Base-by-base conservation (phyloP, 2,888 invertebrate genomes). In the Aphodius granarius region DNA sequence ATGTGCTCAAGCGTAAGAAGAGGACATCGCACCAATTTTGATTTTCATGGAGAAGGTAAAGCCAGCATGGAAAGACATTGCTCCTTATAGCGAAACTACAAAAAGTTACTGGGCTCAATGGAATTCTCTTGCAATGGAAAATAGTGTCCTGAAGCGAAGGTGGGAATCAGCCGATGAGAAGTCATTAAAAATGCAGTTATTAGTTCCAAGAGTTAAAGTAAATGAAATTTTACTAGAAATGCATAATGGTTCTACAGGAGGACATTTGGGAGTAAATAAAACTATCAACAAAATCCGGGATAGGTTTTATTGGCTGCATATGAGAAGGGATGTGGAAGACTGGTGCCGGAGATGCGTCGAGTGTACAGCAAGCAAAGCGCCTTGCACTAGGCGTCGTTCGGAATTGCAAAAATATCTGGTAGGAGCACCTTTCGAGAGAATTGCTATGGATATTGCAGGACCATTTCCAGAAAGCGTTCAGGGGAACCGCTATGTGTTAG, bases 191-290 rank as follows among this genome's bases (percentile, higher is more conserved):
- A n/a, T 63, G 15, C 71, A 21, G 17, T 23, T 23, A 6, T 22
- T 73, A 15, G 21, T 73, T 5, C 73, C 73, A 16, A 66, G 16
- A 20, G 3, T 5, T 5, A 64, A 18, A 19, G 15, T 22, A 15
- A 19, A 65, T 13, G 70, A 70, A 70, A 20, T 4, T 70, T 70
- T 70, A 6, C 17, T 19, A 70, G 21, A 21, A 21, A 20, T 70
- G 17, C 70, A 70, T 19, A 22, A 70, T n/a, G 70, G 70, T n/a
- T 21, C 70, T 21, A 19, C 80, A 0, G 81, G 81, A 20, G 82
- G 81, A 18, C 82, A 83, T 72, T 80, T 82, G 15, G 81, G 82
- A 15, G 64, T 82, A 0, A 80, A 81, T n/a, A 82, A 81, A 62
- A 83, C 81, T 0, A 63, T 62, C 78, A 80, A 0, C 76, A 80